Evolutionary conservation across 2,888 invertebrate genomes (phyloP).

Genomic region (Syritta pipiens): DNA sequence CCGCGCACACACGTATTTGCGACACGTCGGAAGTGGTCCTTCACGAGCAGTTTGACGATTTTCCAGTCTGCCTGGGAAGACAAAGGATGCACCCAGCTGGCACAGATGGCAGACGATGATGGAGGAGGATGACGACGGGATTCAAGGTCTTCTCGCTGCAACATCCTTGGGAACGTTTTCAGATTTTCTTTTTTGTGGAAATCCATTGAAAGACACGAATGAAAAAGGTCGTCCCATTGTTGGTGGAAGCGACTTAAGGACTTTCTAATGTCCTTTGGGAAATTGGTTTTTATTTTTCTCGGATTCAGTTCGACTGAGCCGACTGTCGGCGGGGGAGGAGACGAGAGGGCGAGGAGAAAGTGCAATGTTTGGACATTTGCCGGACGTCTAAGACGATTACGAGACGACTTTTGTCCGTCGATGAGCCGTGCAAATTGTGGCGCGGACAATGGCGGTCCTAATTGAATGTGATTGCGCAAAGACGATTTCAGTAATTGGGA

Average conservation of each 20-base stretch:
- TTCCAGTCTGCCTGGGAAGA: too few species aligned
- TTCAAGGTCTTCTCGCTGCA: slow-evolving; percentile 31
- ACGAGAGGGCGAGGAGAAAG: not conserved
- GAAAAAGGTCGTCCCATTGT: slow-evolving; percentile 3
- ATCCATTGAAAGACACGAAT: too few species aligned
- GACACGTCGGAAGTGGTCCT: slow-evolving; percentile 37
- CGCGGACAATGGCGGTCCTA: slow-evolving; percentile 4
- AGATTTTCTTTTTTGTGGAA: too few species aligned
- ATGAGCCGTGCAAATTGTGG: slow-evolving; percentile 41
- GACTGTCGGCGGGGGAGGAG: not conserved
- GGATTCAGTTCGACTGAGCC: not conserved
- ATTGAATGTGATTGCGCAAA: slow-evolving; percentile 42
- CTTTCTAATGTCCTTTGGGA: slow-evolving; percentile 47
- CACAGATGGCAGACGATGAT: slow-evolving; percentile 36
- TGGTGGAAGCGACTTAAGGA: slow-evolving; percentile 32
- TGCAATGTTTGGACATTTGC: slow-evolving; percentile 21
- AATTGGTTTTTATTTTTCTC: slow-evolving; percentile 3
- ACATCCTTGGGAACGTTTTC: too few species aligned
- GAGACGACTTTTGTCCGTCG: slow-evolving; percentile 16
- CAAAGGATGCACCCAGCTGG: slow-evolving; percentile 25
- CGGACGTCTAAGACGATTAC: slow-evolving; percentile 48
- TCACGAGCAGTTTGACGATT: slow-evolving; percentile 38
- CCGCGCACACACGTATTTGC: not conserved
- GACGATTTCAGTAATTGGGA: slow-evolving; percentile 23
- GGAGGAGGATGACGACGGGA: not conserved